Evolutionary conservation across 1,140 invertebrate species (phyloP), one percentile per base, ranked within the genome.

Genomic region (Psix sp.): DNA sequence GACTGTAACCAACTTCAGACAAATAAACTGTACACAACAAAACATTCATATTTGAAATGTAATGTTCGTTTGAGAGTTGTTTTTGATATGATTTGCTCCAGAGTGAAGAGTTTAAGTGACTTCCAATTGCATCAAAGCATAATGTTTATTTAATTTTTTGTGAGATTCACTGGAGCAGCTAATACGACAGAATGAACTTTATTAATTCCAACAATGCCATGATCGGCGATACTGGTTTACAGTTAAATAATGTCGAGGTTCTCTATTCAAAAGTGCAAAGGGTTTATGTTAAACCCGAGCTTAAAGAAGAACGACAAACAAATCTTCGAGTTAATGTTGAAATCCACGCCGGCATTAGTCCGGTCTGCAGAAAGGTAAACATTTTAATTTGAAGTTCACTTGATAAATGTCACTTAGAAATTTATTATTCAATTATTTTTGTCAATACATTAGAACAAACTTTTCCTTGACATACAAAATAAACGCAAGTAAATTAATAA

Each of bases 251-350:
- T 79, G 80, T 84, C 35, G 86, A 88, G 45, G 57, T 87, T 18
- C 73, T 88, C 26, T 88, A 88, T 54, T 80, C 83, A 5, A 86
- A 83, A 74, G 76, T 88, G 11, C 87, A 88, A 73, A 83, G 78
- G 54, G 80, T 88, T 74, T 88, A 87, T 59, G 54, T 88, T 18
- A 87, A 88, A 65, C 78, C 82, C 1, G 82, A 84, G 56, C 73
- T 78, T 33, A 85, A 85, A 35, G 87, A 88, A 39, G 88, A 88
- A 76, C 74, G 83, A 14, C 85, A 87, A 63, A 81, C 78, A 1
- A 85, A 88, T 13, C 76, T 88, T 0, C 73, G 86, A 10, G 80
- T 88, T 7, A 87, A 84, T 31, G 82, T 88, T 3, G 86, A 88
- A 72, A 79, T 86, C 42, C 84, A 87, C 45, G 77, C 86, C 9